Evolutionary conservation across 2,113 vertebrate species (phyloP).

Genomic region (Notothenia rossii): DNA sequence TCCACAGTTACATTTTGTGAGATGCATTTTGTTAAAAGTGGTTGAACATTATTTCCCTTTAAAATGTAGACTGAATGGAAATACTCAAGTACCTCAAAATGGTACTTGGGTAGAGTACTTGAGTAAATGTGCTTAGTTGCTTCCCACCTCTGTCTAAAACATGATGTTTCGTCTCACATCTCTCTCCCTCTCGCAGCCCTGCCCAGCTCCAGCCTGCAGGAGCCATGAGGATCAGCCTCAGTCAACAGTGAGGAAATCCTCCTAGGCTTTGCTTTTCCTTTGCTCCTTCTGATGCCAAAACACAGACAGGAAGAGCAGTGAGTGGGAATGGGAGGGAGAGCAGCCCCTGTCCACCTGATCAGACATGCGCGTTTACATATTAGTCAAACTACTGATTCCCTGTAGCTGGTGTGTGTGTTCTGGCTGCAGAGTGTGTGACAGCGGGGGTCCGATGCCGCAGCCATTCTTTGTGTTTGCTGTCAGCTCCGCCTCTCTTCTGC

Average conservation of each 20-base stretch:
- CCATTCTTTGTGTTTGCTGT: constrained; percentile 76
- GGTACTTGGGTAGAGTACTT: no score
- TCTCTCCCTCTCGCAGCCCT: constrained; percentile 22
- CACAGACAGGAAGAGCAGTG: constrained; percentile 69
- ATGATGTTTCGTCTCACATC: constrained; percentile 20
- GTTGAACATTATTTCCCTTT: no score
- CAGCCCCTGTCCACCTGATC: constrained; percentile 46
- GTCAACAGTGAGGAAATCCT: constrained; percentile 80
- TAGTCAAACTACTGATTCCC: constrained; percentile 8
- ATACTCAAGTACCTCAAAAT: no score
- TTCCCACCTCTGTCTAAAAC: neutral
- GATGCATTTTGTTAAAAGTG: no score
- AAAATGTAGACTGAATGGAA: no score
- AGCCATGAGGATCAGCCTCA: constrained; percentile 78
- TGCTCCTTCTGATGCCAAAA: constrained; percentile 76
- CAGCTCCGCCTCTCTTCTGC: constrained; percentile 64
- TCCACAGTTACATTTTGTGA: no score
- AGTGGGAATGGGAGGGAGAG: constrained; percentile 22
- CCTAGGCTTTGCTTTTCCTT: constrained; percentile 74
- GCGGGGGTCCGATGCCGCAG: constrained; percentile 63
- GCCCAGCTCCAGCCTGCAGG: constrained; percentile 70
- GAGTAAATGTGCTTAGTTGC: no score
- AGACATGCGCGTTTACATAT: constrained; percentile 24
- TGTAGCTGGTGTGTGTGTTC: constrained; percentile 24
- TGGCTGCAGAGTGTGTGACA: constrained; percentile 45